Conservation (phyloP, 2,797 vertebrate species). For the Pangasius krempfi region DNA sequence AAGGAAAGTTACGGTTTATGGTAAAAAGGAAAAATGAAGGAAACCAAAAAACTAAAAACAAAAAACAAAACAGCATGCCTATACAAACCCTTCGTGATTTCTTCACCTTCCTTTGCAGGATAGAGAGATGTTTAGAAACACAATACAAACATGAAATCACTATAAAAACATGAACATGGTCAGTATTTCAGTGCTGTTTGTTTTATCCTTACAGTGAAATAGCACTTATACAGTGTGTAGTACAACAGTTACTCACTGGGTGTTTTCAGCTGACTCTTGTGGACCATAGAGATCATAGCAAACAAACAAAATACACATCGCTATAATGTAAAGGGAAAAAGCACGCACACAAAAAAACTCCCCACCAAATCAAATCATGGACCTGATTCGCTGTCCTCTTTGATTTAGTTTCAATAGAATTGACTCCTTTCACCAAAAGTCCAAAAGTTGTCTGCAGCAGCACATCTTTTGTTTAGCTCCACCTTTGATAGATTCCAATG, state of each 20-base stretch:
- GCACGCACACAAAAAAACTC: not conserved
- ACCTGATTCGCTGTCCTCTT: slow-evolving; percentile 22
- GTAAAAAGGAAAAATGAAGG: not conserved
- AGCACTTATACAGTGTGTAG: not conserved
- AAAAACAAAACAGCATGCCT: slow-evolving; percentile 49
- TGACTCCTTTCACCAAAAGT: slow-evolving; percentile 52
- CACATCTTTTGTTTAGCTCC: slow-evolving; percentile 14
- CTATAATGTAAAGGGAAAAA: not conserved
- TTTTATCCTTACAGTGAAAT: not conserved
- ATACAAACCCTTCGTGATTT: slow-evolving; percentile 51
- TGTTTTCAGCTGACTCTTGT: not conserved
- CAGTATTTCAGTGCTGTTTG: slow-evolving; percentile 10
- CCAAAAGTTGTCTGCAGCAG: slow-evolving; percentile 37
- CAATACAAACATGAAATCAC: not conserved
- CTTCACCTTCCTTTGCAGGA: slow-evolving; percentile 62
- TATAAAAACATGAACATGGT: not conserved
- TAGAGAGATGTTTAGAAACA: slow-evolving; percentile 48
- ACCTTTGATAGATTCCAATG: not conserved
- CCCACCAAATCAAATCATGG: slow-evolving; percentile 9
- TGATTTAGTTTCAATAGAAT: slow-evolving; percentile 52
- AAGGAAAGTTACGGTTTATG: slow-evolving; percentile 7
- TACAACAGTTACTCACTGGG: slow-evolving; percentile 27
- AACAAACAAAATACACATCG: slow-evolving; percentile 3
- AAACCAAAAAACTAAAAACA: not conserved
- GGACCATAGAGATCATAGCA: slow-evolving; percentile 13